These are phyloP conservation scores for Syngnathus floridae DNA, from an alignment of 2,113 vertebrate species.

Conservation along the genomic window DNA sequence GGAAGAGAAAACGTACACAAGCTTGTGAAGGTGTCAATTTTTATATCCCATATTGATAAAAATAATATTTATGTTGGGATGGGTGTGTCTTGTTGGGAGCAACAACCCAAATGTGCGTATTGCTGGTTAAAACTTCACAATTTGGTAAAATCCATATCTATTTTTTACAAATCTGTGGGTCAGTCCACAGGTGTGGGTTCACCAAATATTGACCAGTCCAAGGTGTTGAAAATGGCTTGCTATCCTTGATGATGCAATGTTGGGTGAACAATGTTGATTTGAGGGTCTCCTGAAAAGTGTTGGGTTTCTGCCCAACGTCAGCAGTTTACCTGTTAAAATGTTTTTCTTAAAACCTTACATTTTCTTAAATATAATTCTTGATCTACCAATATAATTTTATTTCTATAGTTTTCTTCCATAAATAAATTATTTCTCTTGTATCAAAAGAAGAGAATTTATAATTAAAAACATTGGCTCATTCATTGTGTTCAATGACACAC, in stretches of 20 bases:
- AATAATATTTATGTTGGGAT: constrained; percentile 81
- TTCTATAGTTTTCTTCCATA: constrained; percentile 70
- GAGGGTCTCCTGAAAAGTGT: no score
- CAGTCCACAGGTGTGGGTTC: no score
- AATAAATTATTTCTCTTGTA: constrained; percentile 82
- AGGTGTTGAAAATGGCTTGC: no score
- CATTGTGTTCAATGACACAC: constrained; percentile 29
- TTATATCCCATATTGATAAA: constrained; percentile 79
- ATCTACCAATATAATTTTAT: constrained; percentile 73
- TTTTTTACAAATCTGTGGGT: no score
- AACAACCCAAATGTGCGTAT: constrained; percentile 35
- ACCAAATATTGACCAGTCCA: no score
- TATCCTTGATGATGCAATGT: no score
- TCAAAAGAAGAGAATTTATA: constrained; percentile 75
- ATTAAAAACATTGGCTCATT: constrained; percentile 58
- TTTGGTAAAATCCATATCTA: no score
- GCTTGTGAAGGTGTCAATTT: constrained; percentile 82
- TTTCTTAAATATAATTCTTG: constrained; percentile 68
- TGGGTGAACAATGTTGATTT: no score
- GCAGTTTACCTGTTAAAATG: constrained; percentile 53
- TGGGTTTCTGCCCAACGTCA: no score
- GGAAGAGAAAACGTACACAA: constrained; percentile 92
- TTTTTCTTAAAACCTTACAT: constrained; percentile 40
- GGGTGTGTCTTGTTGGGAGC: constrained; percentile 54
- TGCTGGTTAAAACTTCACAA: no score